A percentile compares a stretch with the other conserved stretches of the same genome.
Evolutionary conservation across 2,888 invertebrate species (phyloP).

Genomic region (Andrena minutula): DNA sequence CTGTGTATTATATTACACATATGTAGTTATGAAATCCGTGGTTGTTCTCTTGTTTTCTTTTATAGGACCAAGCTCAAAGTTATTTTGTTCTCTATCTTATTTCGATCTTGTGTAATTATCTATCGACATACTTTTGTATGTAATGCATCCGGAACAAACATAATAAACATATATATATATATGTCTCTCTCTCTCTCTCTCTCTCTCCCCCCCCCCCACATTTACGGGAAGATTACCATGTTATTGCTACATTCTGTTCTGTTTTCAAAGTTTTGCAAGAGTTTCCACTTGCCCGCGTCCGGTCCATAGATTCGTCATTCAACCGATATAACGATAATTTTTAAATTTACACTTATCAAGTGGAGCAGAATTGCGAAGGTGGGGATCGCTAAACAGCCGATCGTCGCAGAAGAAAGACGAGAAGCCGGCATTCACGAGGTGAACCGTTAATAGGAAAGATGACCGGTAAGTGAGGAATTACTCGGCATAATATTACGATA

Average conservation of each 20-base stretch:
- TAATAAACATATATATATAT: too few species aligned
- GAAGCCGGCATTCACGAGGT: conserved; percentile 58
- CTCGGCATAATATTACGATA: background rate
- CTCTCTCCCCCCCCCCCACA: too few species aligned
- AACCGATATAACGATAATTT: conserved; percentile 36
- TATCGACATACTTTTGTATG: too few species aligned
- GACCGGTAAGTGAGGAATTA: conserved; percentile 69
- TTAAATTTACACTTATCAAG: conserved; percentile 48
- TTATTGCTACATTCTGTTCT: background rate
- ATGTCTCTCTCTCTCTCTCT: too few species aligned
- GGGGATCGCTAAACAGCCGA: conserved; percentile 57
- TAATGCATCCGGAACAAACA: too few species aligned
- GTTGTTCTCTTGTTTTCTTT: background rate
- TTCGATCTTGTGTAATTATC: too few species aligned
- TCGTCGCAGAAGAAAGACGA: conserved; percentile 13
- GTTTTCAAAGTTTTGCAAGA: background rate
- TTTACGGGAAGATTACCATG: too few species aligned
- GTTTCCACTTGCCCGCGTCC: background rate
- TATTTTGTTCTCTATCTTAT: too few species aligned
- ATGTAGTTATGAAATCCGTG: background rate
- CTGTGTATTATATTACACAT: background rate
- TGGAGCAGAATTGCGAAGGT: conserved; percentile 42
- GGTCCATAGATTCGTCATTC: conserved; percentile 17
- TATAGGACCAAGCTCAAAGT: background rate
- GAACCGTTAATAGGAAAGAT: conserved; percentile 70